Base-by-base conservation (phyloP, 1,140 invertebrate species). In the Macrotrachela quadricornifera region DNA sequence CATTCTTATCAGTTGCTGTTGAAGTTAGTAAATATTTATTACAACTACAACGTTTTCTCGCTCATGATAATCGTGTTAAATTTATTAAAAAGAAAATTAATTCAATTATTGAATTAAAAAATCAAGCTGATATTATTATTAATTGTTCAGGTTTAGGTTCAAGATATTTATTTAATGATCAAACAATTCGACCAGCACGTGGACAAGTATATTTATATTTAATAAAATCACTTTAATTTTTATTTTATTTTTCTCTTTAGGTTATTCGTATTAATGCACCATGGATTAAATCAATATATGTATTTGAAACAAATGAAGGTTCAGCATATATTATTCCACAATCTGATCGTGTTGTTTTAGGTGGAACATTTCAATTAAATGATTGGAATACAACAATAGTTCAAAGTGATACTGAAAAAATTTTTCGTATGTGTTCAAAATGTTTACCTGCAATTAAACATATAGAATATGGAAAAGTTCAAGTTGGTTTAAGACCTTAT, bases 401-500 rank as follows among this genome's bases (percentile, higher is more conserved):
- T 2, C 71, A 78, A 64, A 79, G 78, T 39, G 53, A 63, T 18
- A 44, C 15, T 4, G 9, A 15, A 8, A 44, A 14, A 18, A 50
- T 50, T 14, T 6, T 14, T 18, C 21, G 13, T 6, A 39, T 39
- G 15, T 16, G 21, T 44, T 13, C 13, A 14, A n/a, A 13, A 16
- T 16, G 12, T 15, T 50, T 14, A 11, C 14, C 13, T 6, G 43
- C 55, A 42, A 11, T 57, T 75, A 74, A 59, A 73, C 56, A 69
- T 74, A 12, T 56, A 70, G 58, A 61, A 76, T 17, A 49, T 80
- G 6, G 68, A 64, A 10, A 30, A 30, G 69, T 80, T 54, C 80
- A 78, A 77, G 79, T 77, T 1, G 83, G 83, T 1, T 62, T 85
- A 11, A 67, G 83, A 50, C 83, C 83, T 0, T 78, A 76, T 30